Percentiles rank a stretch among this genome's conserved stretches.
Evolutionary conservation across 2,113 vertebrate species (phyloP).

Genomic region (Machaerirhynchus nigripectus): DNA sequence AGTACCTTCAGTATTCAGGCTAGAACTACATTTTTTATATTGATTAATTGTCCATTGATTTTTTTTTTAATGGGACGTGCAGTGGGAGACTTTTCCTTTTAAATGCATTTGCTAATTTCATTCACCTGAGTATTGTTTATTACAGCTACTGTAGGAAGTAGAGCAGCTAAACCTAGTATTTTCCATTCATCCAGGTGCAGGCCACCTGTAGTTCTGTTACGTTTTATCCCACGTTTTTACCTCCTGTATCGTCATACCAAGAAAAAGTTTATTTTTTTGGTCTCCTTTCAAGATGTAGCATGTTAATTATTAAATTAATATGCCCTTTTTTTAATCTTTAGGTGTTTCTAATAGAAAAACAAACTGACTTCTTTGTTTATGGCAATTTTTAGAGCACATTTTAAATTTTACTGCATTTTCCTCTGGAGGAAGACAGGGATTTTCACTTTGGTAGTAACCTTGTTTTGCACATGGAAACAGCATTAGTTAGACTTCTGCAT

Average conservation of each 20-base stretch:
- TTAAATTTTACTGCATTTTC: constrained; percentile 27
- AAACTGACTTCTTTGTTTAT: not conserved
- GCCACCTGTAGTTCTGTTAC: constrained; percentile 57
- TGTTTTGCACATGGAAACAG: not conserved
- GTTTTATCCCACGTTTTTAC: not conserved
- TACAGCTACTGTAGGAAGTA: constrained; percentile 59
- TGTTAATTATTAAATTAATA: not conserved
- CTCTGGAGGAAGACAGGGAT: not conserved
- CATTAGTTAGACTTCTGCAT: not conserved
- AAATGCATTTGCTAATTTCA: constrained; percentile 15
- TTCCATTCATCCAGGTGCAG: constrained; percentile 64
- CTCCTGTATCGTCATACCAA: not conserved
- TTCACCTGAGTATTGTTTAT: constrained; percentile 27
- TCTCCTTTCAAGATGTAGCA: not conserved
- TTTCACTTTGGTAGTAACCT: not conserved
- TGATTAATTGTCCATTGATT: not conserved
- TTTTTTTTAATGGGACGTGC: not conserved
- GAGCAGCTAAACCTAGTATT: not conserved
- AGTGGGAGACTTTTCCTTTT: constrained; percentile 21
- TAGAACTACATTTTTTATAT: not conserved
- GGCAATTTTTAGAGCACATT: not conserved
- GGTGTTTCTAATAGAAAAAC: not conserved
- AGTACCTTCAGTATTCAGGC: not conserved
- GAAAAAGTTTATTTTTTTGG: not conserved
- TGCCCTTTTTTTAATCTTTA: not conserved